Conservation (phyloP, 2,113 vertebrate species). For the Ptilorrhoa leucosticta region DNA sequence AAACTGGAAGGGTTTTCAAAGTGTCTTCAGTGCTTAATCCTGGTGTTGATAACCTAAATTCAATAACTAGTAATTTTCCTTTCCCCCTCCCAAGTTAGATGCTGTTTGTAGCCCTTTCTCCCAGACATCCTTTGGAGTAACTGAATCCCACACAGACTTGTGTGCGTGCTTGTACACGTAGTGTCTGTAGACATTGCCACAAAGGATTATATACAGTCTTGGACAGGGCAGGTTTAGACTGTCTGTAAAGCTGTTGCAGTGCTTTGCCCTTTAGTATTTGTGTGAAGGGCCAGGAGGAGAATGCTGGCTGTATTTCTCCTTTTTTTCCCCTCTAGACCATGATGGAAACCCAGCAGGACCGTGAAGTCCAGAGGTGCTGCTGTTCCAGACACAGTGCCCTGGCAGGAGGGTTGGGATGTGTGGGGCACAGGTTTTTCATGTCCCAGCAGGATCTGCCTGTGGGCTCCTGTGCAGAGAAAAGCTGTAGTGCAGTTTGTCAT, state of each 20-base stretch:
- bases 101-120: background rate
- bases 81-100: background rate
- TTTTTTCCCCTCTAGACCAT: rapidly evolving
- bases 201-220: background rate
- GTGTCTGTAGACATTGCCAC: background rate
- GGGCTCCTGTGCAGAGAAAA: background rate
- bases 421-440: background rate
- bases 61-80: background rate
- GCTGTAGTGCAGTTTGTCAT: background rate
- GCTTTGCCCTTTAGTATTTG: background rate
- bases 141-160: background rate
- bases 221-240: background rate
- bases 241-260: background rate
- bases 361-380: background rate
- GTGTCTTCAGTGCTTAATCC: background rate
- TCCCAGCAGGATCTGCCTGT: background rate
- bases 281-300: background rate
- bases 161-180: background rate
- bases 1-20: background rate
- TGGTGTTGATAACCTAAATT: background rate
- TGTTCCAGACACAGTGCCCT: background rate
- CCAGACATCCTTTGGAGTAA: background rate
- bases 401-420: background rate
- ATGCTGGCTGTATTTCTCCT: background rate
- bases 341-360: background rate